Evolutionary conservation across 2,888 invertebrate genomes (phyloP).

Genomic region (Athalia rosae): DNA sequence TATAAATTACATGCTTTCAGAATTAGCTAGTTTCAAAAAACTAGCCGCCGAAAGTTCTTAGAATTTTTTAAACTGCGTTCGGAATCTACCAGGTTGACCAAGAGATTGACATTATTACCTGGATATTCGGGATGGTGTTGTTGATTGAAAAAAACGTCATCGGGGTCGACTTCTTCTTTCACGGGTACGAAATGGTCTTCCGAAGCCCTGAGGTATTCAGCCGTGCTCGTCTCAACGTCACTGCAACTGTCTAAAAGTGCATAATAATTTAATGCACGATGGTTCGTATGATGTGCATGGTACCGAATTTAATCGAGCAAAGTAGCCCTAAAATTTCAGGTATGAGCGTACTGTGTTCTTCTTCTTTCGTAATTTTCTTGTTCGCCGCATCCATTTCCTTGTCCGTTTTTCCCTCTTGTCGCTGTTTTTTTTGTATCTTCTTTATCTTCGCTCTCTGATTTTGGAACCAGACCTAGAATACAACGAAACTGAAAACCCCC

Average conservation of each 20-base stretch:
- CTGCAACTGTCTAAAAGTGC: constrained; percentile 34
- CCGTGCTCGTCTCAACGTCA: constrained; percentile 39
- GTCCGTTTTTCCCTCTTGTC: constrained; percentile 60
- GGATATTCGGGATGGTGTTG: constrained; percentile 35
- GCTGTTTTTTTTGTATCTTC: constrained; percentile 83
- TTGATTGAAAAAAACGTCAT: constrained; percentile 35
- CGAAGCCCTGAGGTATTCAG: constrained; percentile 32
- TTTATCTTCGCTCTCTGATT: constrained; percentile 99
- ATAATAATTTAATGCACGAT: not conserved
- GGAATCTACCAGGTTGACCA: not conserved
- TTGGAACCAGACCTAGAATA: constrained; percentile 96
- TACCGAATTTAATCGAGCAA: constrained; percentile 45
- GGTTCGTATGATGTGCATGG: not conserved
- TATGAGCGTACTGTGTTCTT: constrained; percentile 72
- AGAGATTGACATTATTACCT: not conserved
- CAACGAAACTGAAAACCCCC: not conserved
- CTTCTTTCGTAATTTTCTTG: constrained; percentile 63
- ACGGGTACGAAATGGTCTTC: constrained; percentile 40
- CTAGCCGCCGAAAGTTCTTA: too few relatives aligned
- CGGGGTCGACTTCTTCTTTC: constrained; percentile 39
- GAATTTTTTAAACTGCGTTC: too few relatives aligned
- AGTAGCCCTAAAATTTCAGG: not conserved
- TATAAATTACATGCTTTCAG: too few relatives aligned
- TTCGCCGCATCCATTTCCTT: constrained; percentile 40
- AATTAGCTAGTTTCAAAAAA: too few relatives aligned